Evolutionary conservation across 2,797 vertebrate species (phyloP).

Genomic region (Steatocranus sp.): DNA sequence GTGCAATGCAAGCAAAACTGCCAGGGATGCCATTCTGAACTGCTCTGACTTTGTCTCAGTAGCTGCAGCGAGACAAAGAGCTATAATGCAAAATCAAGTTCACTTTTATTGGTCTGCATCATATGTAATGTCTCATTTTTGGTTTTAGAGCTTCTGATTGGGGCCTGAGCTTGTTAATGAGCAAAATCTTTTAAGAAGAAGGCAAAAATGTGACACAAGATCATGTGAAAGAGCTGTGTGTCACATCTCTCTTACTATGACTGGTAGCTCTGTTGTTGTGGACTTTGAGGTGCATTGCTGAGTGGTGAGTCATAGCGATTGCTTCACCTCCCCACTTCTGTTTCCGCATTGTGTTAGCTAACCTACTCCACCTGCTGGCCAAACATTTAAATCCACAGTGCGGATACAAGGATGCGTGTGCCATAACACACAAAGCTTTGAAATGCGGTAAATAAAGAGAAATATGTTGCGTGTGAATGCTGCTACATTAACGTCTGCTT

Average conservation of each 20-base stretch:
- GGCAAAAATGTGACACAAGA: neutral
- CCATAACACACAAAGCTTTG: neutral
- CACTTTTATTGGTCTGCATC: neutral
- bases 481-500: neutral
- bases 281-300: constrained; percentile 57
- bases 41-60: neutral
- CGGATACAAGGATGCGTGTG: neutral
- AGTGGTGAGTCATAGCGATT: constrained; percentile 64
- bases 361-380: constrained; percentile 64
- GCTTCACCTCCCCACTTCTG: constrained; percentile 30
- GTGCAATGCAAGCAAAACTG: neutral
- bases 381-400: neutral
- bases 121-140: neutral
- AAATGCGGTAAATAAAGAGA: neutral
- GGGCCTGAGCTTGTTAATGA: neutral
- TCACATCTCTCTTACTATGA: constrained; percentile 38
- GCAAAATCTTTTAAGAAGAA: neutral
- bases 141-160: neutral
- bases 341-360: constrained; percentile 28
- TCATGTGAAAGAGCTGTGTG: neutral
- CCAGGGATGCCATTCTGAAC: neutral
- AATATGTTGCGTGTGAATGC: neutral
- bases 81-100: neutral
- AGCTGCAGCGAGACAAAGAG: neutral
- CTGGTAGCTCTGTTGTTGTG: constrained; percentile 47